Evolutionary conservation across 1,140 invertebrate genomes (phyloP).

Genomic region (Drosophila orena): DNA sequence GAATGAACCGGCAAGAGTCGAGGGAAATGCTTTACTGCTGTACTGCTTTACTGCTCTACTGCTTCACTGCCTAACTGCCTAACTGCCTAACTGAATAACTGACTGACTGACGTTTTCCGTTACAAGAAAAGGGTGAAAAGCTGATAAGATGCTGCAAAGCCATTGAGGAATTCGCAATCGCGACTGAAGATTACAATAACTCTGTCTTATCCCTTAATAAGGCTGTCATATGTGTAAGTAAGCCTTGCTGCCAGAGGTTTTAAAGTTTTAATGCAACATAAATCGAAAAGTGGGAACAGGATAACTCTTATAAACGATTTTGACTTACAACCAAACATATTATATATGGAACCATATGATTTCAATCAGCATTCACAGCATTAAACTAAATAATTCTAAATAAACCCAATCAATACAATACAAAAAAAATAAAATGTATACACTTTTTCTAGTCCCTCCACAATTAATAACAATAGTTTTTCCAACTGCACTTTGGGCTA

Average conservation of each 20-base stretch:
- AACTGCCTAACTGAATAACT: constrained; percentile 37
- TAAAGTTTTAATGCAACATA: background rate
- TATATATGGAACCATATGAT: too few species aligned
- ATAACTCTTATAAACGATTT: too few species aligned
- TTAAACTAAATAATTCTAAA: too few species aligned
- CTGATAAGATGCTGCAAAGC: constrained; percentile 40
- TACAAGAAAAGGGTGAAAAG: constrained; percentile 59
- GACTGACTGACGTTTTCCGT: constrained; percentile 71
- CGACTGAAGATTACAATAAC: background rate
- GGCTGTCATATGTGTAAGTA: background rate
- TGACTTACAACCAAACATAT: too few species aligned
- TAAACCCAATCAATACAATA: too few species aligned
- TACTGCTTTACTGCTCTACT: constrained; percentile 6
- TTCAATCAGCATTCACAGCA: background rate
- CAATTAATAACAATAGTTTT: too few species aligned
- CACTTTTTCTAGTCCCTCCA: too few species aligned
- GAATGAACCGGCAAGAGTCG: constrained; percentile 84
- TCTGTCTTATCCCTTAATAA: background rate
- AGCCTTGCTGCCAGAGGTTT: background rate
- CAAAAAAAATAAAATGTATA: too few species aligned
- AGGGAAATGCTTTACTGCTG: constrained; percentile 33
- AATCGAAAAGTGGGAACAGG: background rate
- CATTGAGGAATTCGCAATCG: constrained; percentile 9
- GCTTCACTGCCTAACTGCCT: constrained; percentile 26
- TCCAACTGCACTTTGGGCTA: too few species aligned